Conservation (phyloP, 2,113 vertebrate species). For the Nannobrachium achirus region DNA sequence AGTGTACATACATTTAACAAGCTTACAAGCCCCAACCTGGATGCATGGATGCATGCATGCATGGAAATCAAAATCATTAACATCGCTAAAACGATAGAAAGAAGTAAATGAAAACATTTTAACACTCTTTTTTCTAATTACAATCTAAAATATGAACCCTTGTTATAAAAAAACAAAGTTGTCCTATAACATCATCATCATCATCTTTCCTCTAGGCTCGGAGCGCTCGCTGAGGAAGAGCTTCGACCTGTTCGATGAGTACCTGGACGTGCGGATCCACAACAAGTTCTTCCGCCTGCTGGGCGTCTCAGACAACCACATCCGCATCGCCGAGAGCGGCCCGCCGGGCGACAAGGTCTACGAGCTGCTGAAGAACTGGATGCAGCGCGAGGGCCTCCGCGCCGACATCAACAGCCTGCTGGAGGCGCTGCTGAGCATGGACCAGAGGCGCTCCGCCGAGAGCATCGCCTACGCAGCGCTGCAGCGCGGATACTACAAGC, state of each 20-base stretch:
- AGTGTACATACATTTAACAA: no score
- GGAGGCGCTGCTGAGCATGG: slow-evolving; percentile 72
- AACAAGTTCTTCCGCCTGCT: slow-evolving; percentile 82
- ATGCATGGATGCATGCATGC: no score
- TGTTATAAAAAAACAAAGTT: no score
- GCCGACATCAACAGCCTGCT: slow-evolving; percentile 82
- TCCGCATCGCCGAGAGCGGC: slow-evolving; percentile 73
- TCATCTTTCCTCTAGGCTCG: slow-evolving; percentile 59
- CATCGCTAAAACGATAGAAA: no score
- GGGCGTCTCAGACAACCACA: slow-evolving; percentile 79
- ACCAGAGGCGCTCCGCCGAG: slow-evolving; percentile 80
- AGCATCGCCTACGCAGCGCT: slow-evolving; percentile 74
- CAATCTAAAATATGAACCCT: no score
- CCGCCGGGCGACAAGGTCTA: slow-evolving; percentile 77
- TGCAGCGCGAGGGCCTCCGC: slow-evolving; percentile 80
- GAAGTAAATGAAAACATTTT: no score
- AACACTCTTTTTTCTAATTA: no score
- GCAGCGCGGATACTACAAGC: slow-evolving; percentile 74
- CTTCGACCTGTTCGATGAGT: slow-evolving; percentile 80
- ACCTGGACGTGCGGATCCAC: slow-evolving; percentile 78
- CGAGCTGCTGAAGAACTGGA: slow-evolving; percentile 81
- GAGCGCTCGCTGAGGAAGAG: slow-evolving; percentile 80
- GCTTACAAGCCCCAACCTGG: no score
- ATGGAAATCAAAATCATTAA: no score
- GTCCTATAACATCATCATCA: no score